Evolutionary conservation across 1,140 invertebrate species (phyloP).

Genomic region (Apis laboriosa): DNA sequence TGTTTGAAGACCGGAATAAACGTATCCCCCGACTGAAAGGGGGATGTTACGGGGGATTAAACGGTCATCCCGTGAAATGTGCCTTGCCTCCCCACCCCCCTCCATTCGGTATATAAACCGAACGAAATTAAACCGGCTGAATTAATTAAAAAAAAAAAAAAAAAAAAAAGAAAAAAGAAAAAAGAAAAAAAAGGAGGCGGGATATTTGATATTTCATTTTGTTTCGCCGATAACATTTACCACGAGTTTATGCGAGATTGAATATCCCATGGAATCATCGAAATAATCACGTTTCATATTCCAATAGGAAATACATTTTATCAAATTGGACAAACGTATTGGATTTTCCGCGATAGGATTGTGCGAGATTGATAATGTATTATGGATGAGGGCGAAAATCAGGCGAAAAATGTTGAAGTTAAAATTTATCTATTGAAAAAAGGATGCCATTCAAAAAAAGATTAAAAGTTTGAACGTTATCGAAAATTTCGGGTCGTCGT

Average conservation of each 20-base stretch:
- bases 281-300: slow-evolving; percentile 19
- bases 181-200: too few relatives aligned
- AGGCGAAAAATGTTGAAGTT: too few relatives aligned
- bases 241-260: neutral
- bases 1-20: slow-evolving; percentile 19
- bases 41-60: slow-evolving; percentile 10
- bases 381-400: neutral
- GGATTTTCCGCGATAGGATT: neutral
- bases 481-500: too few relatives aligned
- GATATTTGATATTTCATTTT: neutral
- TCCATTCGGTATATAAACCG: neutral
- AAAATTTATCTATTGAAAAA: too few relatives aligned
- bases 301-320: neutral
- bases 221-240: neutral
- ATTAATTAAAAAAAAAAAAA: slow-evolving; percentile 2
- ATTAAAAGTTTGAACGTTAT: too few relatives aligned
- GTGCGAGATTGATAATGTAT: neutral
- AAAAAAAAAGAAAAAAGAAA: too few relatives aligned
- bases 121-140: neutral
- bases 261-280: neutral
- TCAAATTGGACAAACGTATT: neutral
- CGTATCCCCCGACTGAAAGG: slow-evolving; percentile 5
- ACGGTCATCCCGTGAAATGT: neutral
- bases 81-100: neutral
- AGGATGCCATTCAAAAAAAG: too few relatives aligned